phyloP scores from a whole-genome alignment of 2,888 invertebrate genomes.

The Platycheirus albimanus region DNA sequence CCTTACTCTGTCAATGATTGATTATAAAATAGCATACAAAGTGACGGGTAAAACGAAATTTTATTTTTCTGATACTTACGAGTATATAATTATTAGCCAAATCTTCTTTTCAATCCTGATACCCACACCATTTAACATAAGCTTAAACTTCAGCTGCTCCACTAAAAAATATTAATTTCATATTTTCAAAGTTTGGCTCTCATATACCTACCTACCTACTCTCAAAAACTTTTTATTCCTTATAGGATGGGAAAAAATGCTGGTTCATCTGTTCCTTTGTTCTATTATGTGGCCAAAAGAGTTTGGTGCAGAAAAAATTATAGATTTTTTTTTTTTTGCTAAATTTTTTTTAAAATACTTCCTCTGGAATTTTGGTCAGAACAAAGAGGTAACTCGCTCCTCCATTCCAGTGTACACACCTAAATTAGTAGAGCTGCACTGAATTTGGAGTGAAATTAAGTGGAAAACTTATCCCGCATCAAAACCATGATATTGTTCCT shows the following conservation, averaged over 20 bases:
- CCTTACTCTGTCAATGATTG: too few relatives aligned
- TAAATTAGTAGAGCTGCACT: slow-evolving; percentile 49
- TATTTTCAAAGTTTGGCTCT: too few relatives aligned
- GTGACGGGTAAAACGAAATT: too few relatives aligned
- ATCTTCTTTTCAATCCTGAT: too few relatives aligned
- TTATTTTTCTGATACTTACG: too few relatives aligned
- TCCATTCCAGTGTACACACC: slow-evolving; percentile 6
- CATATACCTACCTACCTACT: too few relatives aligned
- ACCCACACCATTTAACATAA: too few relatives aligned
- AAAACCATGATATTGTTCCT: slow-evolving; percentile 60
- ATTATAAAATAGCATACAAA: too few relatives aligned
- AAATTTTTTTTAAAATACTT: slow-evolving; percentile 56
- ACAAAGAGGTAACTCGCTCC: slow-evolving; percentile 37
- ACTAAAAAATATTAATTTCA: too few relatives aligned
- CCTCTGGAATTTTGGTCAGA: slow-evolving; percentile 42
- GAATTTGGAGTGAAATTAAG: slow-evolving; percentile 70
- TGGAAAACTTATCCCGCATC: slow-evolving; percentile 72
- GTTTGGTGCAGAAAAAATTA: slow-evolving; percentile 4
- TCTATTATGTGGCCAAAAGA: slow-evolving; percentile 33
- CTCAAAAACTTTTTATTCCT: not conserved
- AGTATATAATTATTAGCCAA: too few relatives aligned
- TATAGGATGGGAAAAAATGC: not conserved
- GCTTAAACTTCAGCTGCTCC: too few relatives aligned
- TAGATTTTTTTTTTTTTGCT: slow-evolving; percentile 28
- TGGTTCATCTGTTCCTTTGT: slow-evolving; percentile 36